These are phyloP conservation scores for Amaurobius ferox DNA, from an alignment of 2,888 invertebrate genomes.

Conservation along the genomic window DNA sequence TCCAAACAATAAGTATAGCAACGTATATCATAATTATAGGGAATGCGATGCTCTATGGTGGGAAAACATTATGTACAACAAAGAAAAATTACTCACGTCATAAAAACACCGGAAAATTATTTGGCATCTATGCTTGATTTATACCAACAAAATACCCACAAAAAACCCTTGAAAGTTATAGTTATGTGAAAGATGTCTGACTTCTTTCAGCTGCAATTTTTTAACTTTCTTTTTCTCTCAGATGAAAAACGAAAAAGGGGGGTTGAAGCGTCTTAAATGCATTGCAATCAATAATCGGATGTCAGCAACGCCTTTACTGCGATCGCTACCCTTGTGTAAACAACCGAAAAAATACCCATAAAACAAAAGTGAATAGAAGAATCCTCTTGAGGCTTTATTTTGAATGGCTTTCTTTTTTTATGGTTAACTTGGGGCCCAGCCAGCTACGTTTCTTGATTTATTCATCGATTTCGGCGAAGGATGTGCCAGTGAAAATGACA, in stretches of 20 bases:
- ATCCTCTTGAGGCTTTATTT: slow-evolving; percentile 61
- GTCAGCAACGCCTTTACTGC: slow-evolving; percentile 60
- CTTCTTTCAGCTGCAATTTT: slow-evolving; percentile 32
- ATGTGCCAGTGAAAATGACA: slow-evolving; percentile 1
- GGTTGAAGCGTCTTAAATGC: slow-evolving; percentile 32
- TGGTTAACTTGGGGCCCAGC: slow-evolving; percentile 56
- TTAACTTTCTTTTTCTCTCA: slow-evolving; percentile 28
- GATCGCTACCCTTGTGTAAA: slow-evolving; percentile 69
- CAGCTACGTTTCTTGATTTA: slow-evolving; percentile 64
- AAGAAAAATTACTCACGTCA: not conserved
- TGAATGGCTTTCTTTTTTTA: slow-evolving; percentile 51
- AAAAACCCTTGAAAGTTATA: slow-evolving; percentile 49
- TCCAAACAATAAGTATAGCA: too few relatives aligned
- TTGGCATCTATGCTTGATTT: slow-evolving; percentile 19
- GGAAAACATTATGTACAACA: too few relatives aligned
- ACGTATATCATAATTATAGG: too few relatives aligned
- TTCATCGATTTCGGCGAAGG: slow-evolving; percentile 53
- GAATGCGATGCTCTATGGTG: too few relatives aligned
- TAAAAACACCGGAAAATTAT: not conserved
- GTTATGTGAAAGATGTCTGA: slow-evolving; percentile 33
- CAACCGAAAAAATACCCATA: slow-evolving; percentile 65
- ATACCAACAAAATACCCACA: slow-evolving; percentile 3
- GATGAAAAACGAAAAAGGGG: slow-evolving; percentile 22
- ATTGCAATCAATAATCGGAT: slow-evolving; percentile 59
- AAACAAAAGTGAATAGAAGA: slow-evolving; percentile 61